These are phyloP conservation scores for Phylloscopus trochilus DNA, from an alignment of 2,113 vertebrate species.

Conservation along the genomic window DNA sequence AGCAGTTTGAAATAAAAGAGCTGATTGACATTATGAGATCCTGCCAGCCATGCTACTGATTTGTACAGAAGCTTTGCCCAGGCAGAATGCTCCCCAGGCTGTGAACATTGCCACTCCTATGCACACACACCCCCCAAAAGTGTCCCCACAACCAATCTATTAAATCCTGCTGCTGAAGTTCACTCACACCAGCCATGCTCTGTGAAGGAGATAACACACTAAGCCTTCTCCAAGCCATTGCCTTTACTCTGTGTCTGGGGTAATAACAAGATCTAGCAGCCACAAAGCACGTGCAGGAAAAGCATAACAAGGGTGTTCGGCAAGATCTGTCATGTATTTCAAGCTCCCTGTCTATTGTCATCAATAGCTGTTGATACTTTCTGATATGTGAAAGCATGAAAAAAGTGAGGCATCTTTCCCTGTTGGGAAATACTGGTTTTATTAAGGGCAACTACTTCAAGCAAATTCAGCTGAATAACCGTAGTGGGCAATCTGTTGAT, in stretches of 20 bases:
- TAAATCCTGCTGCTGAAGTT: not conserved
- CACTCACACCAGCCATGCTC: not conserved
- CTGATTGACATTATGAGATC: not conserved
- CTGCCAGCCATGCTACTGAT: not conserved
- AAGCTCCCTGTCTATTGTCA: not conserved
- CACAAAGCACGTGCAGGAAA: not conserved
- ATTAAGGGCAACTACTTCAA: not conserved
- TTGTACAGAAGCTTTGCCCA: not conserved
- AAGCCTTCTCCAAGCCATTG: not conserved
- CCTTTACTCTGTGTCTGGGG: not conserved
- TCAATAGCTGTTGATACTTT: not conserved
- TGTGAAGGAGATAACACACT: rapidly evolving
- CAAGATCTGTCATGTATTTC: not conserved
- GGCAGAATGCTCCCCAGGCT: not conserved
- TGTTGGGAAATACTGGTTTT: not conserved
- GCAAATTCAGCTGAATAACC: not conserved
- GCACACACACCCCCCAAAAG: not conserved
- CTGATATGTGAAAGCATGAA: not conserved
- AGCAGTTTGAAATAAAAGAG: not conserved
- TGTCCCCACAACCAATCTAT: not conserved
- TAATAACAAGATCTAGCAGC: not conserved
- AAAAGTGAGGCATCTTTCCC: not conserved
- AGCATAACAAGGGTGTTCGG: not conserved
- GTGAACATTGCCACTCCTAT: not conserved
- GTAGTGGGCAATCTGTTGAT: not conserved